A percentile compares a stretch with the other conserved stretches of the same genome.
Evolutionary conservation across 2,113 vertebrate species (phyloP).

Genomic region (Chascanopsetta lugubris): DNA sequence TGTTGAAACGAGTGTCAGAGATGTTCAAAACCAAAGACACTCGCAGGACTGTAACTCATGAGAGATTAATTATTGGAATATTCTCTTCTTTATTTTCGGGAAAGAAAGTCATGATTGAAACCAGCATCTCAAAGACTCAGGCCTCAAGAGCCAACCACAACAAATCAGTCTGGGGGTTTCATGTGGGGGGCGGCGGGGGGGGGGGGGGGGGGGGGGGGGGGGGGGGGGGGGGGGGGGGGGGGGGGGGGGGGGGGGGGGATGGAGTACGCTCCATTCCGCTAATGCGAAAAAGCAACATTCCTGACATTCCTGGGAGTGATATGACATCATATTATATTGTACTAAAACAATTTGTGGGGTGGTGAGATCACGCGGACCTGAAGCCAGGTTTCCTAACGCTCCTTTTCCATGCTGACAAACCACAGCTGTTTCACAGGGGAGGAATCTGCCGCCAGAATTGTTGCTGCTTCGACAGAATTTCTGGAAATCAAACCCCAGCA

Average conservation of each 20-base stretch:
- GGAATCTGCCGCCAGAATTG: conserved; percentile 51
- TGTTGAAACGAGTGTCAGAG: conserved; percentile 34
- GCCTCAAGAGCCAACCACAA: conserved; percentile 66
- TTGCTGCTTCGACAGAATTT: conserved; percentile 56
- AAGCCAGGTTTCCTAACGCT: conserved; percentile 61
- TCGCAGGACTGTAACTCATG: conserved; percentile 45
- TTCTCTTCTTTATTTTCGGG: conserved; percentile 69
- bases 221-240: too few relatives aligned
- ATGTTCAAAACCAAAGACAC: conserved; percentile 23
- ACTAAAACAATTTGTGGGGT: conserved; percentile 63
- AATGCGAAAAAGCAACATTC: conserved; percentile 64
- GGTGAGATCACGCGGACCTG: conserved; percentile 55
- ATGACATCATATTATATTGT: conserved; percentile 68
- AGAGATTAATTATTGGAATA: conserved; percentile 62
- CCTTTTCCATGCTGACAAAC: conserved; percentile 64
- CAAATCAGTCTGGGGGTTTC: conserved; percentile 63
- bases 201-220: too few relatives aligned
- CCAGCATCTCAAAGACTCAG: conserved; percentile 50
- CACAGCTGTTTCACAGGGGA: conserved; percentile 37
- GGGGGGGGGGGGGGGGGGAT: too few relatives aligned
- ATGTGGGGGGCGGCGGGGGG: too few relatives aligned
- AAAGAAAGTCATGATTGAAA: conserved; percentile 72
- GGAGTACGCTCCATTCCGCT: conserved; percentile 50
- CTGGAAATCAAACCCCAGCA: conserved; percentile 41
- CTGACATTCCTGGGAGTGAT: conserved; percentile 55